Evolutionary conservation across 30 jellyfish, hydroid and myxozoan genomes (phyloP), one percentile per base, ranked within the genome.

Genomic region (Aurelia coerulea): DNA sequence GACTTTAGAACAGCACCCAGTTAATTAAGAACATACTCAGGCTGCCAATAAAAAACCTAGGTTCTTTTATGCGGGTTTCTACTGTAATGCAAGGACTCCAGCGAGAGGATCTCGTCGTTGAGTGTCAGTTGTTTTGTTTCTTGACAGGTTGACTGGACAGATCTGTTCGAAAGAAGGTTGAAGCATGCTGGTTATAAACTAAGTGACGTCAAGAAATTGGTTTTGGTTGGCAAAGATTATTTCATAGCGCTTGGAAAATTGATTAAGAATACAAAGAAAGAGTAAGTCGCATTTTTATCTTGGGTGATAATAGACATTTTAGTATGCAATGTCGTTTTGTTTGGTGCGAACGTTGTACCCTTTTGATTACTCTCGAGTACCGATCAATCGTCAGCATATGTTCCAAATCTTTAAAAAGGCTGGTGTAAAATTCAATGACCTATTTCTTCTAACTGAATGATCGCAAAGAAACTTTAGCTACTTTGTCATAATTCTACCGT

Each of bases 141-240:
- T 13, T 72, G 33, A 50, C 42, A 84, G 93, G 75, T 84, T 15
- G 56, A 73, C 66, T 84, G 81, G 87, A 66, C 60, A 13, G 37
- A 62, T 19, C 16, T 73, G 6, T 15, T 84, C 14, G 42, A 41
- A 39, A 18, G 63, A 11, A 5, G 41, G 73, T 15, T 84, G 18
- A 35, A 49, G 7, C 78, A 59, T 0, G 81, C 54, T 46, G 85
- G 79, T 29, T 32, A 14, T 16, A 49, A 49, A 37, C 5, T 19
- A 14, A 16, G 16, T 4, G 68, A 50, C 68, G 64, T 42, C 37
- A 83, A 83, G 29, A 60, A 12, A 5, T 39, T 79, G 17, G 71
- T 73, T 37, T 62, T 84, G 2, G 5, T 2, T 13, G 93, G 93
- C n/a, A 60, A 60, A 46, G 65, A 73, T 17, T 84, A 84, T 63